Conservation (phyloP, 1,140 invertebrate species). For the Drosophila melanogaster region DNA sequence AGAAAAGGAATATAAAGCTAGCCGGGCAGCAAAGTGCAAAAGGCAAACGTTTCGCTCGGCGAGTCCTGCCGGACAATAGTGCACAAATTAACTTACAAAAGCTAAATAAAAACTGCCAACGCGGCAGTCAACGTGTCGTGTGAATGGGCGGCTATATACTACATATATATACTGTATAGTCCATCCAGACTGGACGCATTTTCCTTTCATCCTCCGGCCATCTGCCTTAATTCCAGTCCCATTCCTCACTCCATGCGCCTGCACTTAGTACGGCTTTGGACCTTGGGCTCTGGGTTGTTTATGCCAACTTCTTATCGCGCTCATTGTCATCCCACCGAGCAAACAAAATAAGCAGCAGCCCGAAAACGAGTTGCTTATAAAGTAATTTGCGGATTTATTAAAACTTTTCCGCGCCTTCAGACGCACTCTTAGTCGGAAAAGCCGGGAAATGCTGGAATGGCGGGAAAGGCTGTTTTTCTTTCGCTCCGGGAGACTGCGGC, state of each 20-base stretch:
- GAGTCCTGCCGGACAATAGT: constrained; percentile 67
- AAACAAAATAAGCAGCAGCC: constrained; percentile 43
- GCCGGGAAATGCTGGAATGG: too few species aligned
- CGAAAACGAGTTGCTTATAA: constrained; percentile 68
- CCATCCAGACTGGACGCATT: constrained; percentile 40
- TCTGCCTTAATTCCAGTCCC: constrained; percentile 52
- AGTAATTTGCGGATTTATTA: constrained; percentile 80
- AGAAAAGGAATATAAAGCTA: constrained; percentile 10
- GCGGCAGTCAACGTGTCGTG: constrained; percentile 61
- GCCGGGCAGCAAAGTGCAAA: constrained; percentile 64
- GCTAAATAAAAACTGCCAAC: constrained; percentile 80
- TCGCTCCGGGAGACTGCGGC: constrained; percentile 12
- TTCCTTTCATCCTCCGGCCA: constrained; percentile 46
- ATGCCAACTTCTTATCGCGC: constrained; percentile 59
- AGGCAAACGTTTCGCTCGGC: constrained; percentile 55
- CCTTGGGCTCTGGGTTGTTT: constrained; percentile 30
- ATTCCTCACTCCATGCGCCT: constrained; percentile 22
- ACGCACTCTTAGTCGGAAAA: constrained; percentile 41
- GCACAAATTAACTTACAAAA: constrained; percentile 81
- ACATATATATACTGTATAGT: neutral
- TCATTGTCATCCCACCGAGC: constrained; percentile 42
- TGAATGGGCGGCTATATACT: constrained; percentile 10
- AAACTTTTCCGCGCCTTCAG: constrained; percentile 69
- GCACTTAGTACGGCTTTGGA: constrained; percentile 41
- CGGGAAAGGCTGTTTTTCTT: constrained; percentile 23